These are phyloP conservation scores for Ctenicera cuprea DNA, from an alignment of 2,888 invertebrate species.

Conservation along the genomic window DNA sequence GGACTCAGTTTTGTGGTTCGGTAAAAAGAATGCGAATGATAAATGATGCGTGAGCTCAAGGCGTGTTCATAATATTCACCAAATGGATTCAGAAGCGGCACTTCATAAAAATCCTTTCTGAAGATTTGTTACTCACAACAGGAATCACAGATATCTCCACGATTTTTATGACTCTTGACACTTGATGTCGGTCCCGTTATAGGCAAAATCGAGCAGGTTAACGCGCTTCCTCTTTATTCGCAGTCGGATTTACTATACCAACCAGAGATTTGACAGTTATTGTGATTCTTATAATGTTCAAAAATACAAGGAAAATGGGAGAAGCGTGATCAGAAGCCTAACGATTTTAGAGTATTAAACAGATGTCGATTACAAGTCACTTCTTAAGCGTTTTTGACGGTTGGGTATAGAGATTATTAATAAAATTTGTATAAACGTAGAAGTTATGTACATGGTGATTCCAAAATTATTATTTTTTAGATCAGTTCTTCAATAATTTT, in stretches of 20 bases:
- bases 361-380: no score
- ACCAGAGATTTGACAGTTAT: no score
- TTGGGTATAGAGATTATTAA: no score
- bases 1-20: slow-evolving; percentile 4
- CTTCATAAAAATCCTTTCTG: slow-evolving; percentile 16
- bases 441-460: no score
- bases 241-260: neutral
- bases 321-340: neutral
- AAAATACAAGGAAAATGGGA: neutral
- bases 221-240: neutral
- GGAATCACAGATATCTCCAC: slow-evolving; percentile 12
- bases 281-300: no score
- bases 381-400: no score
- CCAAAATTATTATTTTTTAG: no score
- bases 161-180: slow-evolving; percentile 18
- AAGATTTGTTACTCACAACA: slow-evolving; percentile 30
- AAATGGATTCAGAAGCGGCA: slow-evolving; percentile 27
- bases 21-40: slow-evolving; percentile 23
- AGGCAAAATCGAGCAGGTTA: slow-evolving; percentile 1
- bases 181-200: slow-evolving; percentile 8
- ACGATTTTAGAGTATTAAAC: no score
- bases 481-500: no score
- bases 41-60: slow-evolving; percentile 27
- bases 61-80: slow-evolving; percentile 12
- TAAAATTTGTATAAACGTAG: no score